A percentile compares a stretch with the other conserved stretches of the same genome.
These are phyloP conservation scores for Platorchestia sp. DNA, from an alignment of 1,140 invertebrate genomes.

Conservation along the genomic window DNA sequence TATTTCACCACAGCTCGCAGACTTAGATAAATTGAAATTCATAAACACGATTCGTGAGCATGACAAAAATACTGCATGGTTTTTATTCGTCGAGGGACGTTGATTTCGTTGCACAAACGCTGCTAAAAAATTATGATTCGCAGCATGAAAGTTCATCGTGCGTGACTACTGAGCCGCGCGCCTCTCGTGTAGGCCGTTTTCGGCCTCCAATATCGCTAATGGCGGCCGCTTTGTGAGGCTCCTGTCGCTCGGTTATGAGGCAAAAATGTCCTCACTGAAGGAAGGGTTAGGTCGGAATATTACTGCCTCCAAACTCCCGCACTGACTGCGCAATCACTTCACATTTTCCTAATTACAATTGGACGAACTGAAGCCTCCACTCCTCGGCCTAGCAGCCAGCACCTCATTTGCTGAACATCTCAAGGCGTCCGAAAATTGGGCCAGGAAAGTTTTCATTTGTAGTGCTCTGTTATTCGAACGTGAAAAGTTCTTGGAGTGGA, in stretches of 20 bases:
- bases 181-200: background rate
- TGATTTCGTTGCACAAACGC: background rate
- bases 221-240: background rate
- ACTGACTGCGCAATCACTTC: background rate
- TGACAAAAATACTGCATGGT: background rate
- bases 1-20: too few species aligned
- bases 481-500: too few species aligned
- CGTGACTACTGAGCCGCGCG: background rate
- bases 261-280: constrained; percentile 28
- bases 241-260: constrained; percentile 17
- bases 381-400: background rate
- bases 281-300: constrained; percentile 18
- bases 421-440: too few species aligned
- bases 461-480: background rate
- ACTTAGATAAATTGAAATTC: too few species aligned
- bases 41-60: background rate
- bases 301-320: background rate
- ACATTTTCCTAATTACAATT: constrained; percentile 40
- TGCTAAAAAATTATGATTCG: background rate
- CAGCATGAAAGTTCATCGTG: background rate
- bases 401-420: background rate
- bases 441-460: background rate
- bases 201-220: constrained; percentile 32
- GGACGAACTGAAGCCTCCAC: background rate
- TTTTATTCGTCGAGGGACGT: background rate